A percentile compares a stretch with the other conserved stretches of the same genome.
Conservation (phyloP, 2,888 invertebrate genomes). For the Mythimna loreyi region DNA sequence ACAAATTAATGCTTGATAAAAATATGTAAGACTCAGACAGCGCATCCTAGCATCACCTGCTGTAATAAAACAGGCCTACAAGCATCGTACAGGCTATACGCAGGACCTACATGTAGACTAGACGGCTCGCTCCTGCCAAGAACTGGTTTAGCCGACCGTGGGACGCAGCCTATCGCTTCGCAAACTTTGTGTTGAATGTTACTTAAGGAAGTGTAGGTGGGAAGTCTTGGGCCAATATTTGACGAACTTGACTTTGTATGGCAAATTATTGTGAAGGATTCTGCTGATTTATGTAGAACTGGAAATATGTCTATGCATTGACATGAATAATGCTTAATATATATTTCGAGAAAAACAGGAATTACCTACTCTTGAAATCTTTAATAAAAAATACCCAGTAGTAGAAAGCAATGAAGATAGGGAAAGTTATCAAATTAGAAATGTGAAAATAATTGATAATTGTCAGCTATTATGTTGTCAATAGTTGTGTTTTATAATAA, state of each 20-base stretch:
- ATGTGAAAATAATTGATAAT: constrained; percentile 44
- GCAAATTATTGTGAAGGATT: not conserved
- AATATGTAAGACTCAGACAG: not conserved
- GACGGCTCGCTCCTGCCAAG: constrained; percentile 35
- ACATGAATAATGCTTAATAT: not conserved
- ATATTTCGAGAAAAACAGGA: not conserved
- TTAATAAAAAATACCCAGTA: not conserved
- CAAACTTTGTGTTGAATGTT: constrained; percentile 13
- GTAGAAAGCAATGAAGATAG: not conserved
- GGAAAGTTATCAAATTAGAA: constrained; percentile 29
- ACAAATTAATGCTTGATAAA: not conserved
- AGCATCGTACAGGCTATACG: constrained; percentile 1
- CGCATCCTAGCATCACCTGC: constrained; percentile 29
- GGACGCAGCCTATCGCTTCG: constrained; percentile 40
- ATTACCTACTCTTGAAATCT: not conserved
- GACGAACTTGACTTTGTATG: constrained; percentile 17
- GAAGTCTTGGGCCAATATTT: constrained; percentile 30
- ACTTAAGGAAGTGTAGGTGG: constrained; percentile 6
- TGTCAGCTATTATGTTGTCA: constrained; percentile 8
- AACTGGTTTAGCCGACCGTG: constrained; percentile 59
- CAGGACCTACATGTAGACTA: constrained; percentile 7
- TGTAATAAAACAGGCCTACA: constrained; percentile 6
- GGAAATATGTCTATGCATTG: not conserved
- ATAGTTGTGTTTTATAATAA: constrained; percentile 17
- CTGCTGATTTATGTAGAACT: not conserved